Evolutionary conservation across 2,113 vertebrate genomes (phyloP).

Genomic region (Actenoides hombroni): DNA sequence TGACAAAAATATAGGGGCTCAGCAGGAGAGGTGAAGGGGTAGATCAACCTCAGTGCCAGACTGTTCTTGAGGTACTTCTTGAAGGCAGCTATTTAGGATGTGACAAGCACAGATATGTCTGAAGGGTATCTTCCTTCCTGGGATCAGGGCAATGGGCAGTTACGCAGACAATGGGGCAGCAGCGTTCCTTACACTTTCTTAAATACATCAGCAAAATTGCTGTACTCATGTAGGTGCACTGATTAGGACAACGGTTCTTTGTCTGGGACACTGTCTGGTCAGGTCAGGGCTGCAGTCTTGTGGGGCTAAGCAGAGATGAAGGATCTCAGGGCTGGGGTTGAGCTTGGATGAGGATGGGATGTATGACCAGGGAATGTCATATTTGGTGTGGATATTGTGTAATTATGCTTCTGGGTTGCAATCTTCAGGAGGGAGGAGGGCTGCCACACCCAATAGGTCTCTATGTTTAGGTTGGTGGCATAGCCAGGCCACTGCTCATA

Average conservation of each 20-base stretch:
- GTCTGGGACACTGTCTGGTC: not conserved
- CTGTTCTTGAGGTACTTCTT: not conserved
- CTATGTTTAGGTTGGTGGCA: not conserved
- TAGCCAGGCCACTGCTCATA: not conserved
- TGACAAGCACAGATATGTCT: not conserved
- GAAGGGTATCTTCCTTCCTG: not conserved
- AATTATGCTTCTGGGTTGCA: not conserved
- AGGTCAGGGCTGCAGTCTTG: not conserved
- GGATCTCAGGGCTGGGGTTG: not conserved
- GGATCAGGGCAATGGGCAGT: not conserved
- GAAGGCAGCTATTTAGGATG: not conserved
- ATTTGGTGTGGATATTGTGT: not conserved
- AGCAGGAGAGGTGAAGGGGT: not conserved
- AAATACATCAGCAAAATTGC: not conserved
- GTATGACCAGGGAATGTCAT: accelerated
- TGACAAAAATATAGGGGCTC: not conserved
- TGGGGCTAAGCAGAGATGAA: not conserved
- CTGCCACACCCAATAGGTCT: not conserved
- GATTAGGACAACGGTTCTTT: not conserved
- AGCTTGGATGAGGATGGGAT: not conserved
- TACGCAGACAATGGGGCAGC: not conserved
- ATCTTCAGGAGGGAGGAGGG: not conserved
- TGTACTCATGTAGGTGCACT: not conserved
- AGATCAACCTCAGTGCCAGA: not conserved
- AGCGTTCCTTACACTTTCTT: not conserved